Evolutionary conservation across 2,113 vertebrate genomes (phyloP), one percentile per base, ranked within the genome.

Genomic region (Coturnix japonica): DNA sequence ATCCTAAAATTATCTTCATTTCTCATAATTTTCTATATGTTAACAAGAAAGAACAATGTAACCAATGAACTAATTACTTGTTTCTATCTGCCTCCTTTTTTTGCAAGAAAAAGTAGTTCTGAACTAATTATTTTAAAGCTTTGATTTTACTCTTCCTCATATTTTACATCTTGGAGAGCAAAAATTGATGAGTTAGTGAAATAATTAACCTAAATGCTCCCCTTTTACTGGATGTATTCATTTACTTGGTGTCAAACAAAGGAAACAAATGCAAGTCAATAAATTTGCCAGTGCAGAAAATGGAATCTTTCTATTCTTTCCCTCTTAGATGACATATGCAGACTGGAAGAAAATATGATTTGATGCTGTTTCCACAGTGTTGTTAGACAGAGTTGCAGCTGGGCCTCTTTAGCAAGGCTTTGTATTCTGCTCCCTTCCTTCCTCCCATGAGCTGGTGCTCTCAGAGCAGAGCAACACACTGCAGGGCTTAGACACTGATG

Each of bases 121-220:
- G 25, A 85, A 60, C 23, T 87, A 69, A 88, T 89, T 37, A 79
- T 91, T 97, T 93, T 60, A 33, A 86, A 85, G 43, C 23, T 84
- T 9, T 75, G 49, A n/a, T 86, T 86, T 49, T 86, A 21, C 43
- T 4, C 7, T 9, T 25, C 26, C 49, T 88, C 91, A 71, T 67
- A 82, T 93, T 91, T 91, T 83, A 46, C 64, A 73, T 85, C 69
- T 67, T 73, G 47, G 31, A 77, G 57, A 79, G 21, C 17, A 90
- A 74, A 88, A 73, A 73, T 4, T n/a, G 39, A 84, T 85, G 18
- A 83, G 70, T 91, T 94, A 81, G 71, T 93, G 41, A 31, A 86
- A 85, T 85, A 96, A 96, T 93, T 96, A 91, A 70, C 16, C 31
- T 61, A 93, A 94, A 94, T 91, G 28, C 20, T 54, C 22, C 21